Evolutionary conservation across 2,888 invertebrate genomes (phyloP).

Genomic region (Meliscaeva auricollis): DNA sequence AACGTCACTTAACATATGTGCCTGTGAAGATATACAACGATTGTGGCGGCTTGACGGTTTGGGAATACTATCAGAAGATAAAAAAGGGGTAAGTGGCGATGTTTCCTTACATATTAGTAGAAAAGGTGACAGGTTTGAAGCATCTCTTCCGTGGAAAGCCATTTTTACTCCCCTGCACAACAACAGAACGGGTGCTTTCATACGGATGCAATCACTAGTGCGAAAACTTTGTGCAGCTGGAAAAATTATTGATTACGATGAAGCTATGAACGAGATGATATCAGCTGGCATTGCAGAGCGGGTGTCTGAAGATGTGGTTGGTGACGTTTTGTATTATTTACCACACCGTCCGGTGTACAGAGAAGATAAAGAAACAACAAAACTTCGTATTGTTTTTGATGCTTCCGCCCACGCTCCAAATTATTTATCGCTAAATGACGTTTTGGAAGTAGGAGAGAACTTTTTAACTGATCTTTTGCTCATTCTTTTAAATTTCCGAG

Average conservation of each 20-base stretch:
- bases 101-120: constrained; percentile 21
- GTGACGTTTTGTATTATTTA: constrained; percentile 37
- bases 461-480: constrained; percentile 75
- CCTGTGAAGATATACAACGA: constrained; percentile 33
- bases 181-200: constrained; percentile 42
- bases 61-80: constrained; percentile 29
- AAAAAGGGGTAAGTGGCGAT: constrained; percentile 4
- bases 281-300: constrained; percentile 33
- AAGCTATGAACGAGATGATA: constrained; percentile 37
- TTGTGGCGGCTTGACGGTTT: constrained; percentile 54
- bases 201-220: constrained; percentile 44
- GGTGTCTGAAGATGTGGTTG: not conserved
- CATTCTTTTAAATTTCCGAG: constrained; percentile 54
- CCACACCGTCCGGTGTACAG: constrained; percentile 49
- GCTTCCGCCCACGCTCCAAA: constrained; percentile 49
- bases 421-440: constrained; percentile 76
- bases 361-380: constrained; percentile 52
- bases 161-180: constrained; percentile 19
- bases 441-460: constrained; percentile 75
- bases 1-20: constrained; percentile 29
- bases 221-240: constrained; percentile 30
- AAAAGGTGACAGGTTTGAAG: constrained; percentile 49
- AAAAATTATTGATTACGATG: constrained; percentile 50
- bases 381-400: constrained; percentile 63
- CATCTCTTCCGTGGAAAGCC: constrained; percentile 45